Percentiles rank a stretch among this genome's conserved stretches.
phyloP scores from a whole-genome alignment of 2,797 vertebrate species.

The Jordanella pulchra region DNA sequence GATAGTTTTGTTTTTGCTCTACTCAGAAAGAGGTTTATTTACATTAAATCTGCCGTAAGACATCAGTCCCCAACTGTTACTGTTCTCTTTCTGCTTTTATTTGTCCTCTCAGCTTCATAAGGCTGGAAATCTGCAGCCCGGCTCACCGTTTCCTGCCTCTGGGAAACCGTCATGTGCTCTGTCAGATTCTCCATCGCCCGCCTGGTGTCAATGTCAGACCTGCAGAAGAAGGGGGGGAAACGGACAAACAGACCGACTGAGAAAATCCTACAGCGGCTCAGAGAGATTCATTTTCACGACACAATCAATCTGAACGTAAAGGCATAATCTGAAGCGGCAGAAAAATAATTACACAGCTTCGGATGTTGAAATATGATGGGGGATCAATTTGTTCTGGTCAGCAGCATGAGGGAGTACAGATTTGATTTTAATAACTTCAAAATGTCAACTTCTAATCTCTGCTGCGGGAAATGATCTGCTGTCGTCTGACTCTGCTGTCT shows the following conservation, averaged over 20 bases:
- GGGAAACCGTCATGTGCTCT: constrained; percentile 79
- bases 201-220: constrained; percentile 88
- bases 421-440: constrained; percentile 48
- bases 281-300: constrained; percentile 28
- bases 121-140: constrained; percentile 16
- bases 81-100: constrained; percentile 11
- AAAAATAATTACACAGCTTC: constrained; percentile 36
- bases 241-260: constrained; percentile 28
- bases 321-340: constrained; percentile 28
- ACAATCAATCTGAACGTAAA: constrained; percentile 41
- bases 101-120: constrained; percentile 16
- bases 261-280: constrained; percentile 28
- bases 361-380: constrained; percentile 33
- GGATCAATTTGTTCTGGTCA: constrained; percentile 45
- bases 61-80: constrained; percentile 24
- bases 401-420: constrained; percentile 10
- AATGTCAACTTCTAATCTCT: constrained; percentile 57
- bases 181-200: constrained; percentile 84
- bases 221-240: constrained; percentile 52
- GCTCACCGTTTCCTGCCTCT: constrained; percentile 87
- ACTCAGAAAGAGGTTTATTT: constrained; percentile 3
- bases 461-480: constrained; percentile 15
- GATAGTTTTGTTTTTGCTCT: constrained; percentile 14
- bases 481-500: constrained; percentile 27
- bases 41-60: constrained; percentile 12